phyloP scores from a whole-genome alignment of 2,797 vertebrate species.

The Melanotaenia boesemani region DNA sequence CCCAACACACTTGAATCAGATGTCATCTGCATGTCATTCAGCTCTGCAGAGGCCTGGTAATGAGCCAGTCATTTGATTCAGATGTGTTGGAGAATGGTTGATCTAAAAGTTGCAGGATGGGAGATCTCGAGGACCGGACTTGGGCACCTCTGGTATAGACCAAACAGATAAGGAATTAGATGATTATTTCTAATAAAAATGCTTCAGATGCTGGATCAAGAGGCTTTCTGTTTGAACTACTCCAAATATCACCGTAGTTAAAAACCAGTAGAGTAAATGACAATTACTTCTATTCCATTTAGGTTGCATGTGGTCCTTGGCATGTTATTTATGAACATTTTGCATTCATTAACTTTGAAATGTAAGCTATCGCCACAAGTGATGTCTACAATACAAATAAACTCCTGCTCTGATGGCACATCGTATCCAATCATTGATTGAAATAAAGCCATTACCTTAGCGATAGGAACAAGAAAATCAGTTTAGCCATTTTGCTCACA shows the following conservation, averaged over 20 bases:
- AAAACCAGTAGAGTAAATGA: constrained; percentile 43
- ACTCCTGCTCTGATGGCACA: constrained; percentile 3
- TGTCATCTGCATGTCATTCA: too few species aligned
- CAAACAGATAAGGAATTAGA: background rate
- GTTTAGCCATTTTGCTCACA: constrained; percentile 35
- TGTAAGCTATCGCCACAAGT: constrained; percentile 38
- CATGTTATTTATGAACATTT: constrained; percentile 38
- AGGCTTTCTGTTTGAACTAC: background rate
- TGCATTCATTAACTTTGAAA: constrained; percentile 63
- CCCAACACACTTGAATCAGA: too few species aligned
- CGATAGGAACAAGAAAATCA: constrained; percentile 47
- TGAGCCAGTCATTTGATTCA: too few species aligned
- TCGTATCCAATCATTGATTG: constrained; percentile 41
- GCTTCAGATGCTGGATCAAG: constrained; percentile 5
- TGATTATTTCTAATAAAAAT: background rate
- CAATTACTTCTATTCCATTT: constrained; percentile 39
- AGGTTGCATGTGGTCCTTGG: constrained; percentile 5
- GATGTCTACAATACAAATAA: constrained; percentile 34
- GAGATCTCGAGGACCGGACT: too few species aligned
- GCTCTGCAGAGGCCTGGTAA: too few species aligned
- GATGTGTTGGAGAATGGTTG: too few species aligned
- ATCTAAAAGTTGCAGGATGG: too few species aligned
- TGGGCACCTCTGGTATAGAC: background rate
- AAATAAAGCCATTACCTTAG: constrained; percentile 46
- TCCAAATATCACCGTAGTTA: background rate